Percentiles rank a stretch among this genome's conserved stretches.
These are phyloP conservation scores for Mythimna ferrago DNA, from an alignment of 2,888 invertebrate genomes.

Conservation along the genomic window DNA sequence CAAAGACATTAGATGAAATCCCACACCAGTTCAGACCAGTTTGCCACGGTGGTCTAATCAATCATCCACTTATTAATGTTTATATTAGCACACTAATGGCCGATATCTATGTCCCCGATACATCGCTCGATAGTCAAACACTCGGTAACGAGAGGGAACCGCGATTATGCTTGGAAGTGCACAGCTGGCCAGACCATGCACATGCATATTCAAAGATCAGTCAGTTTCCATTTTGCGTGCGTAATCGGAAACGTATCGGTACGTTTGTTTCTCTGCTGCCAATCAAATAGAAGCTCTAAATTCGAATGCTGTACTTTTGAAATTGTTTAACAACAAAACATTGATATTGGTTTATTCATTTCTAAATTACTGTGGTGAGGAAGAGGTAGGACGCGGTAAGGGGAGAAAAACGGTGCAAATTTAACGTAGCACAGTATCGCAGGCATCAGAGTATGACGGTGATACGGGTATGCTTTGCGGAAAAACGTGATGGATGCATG, in stretches of 20 bases:
- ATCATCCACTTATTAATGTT: conserved; percentile 69
- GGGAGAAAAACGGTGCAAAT: conserved; percentile 71
- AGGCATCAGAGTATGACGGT: conserved; percentile 83
- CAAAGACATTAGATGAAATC: conserved; percentile 49
- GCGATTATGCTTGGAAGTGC: conserved; percentile 70
- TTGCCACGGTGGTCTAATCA: conserved; percentile 52
- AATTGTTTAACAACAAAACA: conserved; percentile 60
- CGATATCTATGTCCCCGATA: conserved; percentile 70
- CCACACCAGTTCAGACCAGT: conserved; percentile 45
- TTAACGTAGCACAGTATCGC: conserved; percentile 71
- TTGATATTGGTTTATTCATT: conserved; percentile 82
- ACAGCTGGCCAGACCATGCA: conserved; percentile 74
- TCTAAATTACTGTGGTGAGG: conserved; percentile 80
- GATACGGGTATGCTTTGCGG: conserved; percentile 74
- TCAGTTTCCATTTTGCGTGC: conserved; percentile 88
- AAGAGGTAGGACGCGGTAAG: conserved; percentile 79
- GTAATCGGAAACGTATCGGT: conserved; percentile 86
- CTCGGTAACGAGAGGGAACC: conserved; percentile 65
- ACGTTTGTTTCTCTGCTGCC: conserved; percentile 65
- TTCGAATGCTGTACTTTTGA: conserved; percentile 58
- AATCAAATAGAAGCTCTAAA: conserved; percentile 77
- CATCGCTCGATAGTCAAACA: conserved; percentile 67
- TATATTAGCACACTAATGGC: conserved; percentile 72
- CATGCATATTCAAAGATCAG: conserved; percentile 89
- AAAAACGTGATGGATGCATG: conserved; percentile 80